Percentiles rank a stretch among this genome's conserved stretches.
Evolutionary conservation across 2,797 vertebrate genomes (phyloP).

Genomic region (Carapus acus): DNA sequence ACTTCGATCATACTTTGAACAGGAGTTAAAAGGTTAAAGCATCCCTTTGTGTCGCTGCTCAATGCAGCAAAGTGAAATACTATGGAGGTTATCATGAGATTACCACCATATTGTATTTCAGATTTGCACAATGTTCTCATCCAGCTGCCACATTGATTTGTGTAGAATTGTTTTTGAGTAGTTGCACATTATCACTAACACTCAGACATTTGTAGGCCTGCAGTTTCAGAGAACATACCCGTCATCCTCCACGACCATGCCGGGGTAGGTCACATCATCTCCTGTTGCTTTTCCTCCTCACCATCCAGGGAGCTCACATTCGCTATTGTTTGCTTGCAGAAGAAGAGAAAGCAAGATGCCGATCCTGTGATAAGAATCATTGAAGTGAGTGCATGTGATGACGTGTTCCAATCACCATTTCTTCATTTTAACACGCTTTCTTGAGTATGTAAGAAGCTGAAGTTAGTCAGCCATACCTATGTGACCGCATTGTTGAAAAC

Average conservation of each 20-base stretch:
- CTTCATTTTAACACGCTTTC: constrained; percentile 2
- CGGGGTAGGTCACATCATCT: constrained; percentile 59
- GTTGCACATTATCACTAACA: no score
- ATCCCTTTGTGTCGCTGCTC: no score
- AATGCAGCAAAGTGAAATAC: no score
- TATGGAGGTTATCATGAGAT: background rate
- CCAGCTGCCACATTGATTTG: no score
- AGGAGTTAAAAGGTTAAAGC: no score
- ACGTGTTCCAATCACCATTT: background rate
- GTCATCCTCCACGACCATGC: constrained; percentile 62
- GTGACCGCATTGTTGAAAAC: constrained; percentile 49
- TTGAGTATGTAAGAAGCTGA: constrained; percentile 41
- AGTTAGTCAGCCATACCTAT: constrained; percentile 61
- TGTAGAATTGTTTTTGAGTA: no score
- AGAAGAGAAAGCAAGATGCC: constrained; percentile 77
- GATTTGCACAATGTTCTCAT: no score
- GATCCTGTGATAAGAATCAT: constrained; percentile 57
- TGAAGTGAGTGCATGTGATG: constrained; percentile 59
- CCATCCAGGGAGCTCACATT: constrained; percentile 6
- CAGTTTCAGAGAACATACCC: constrained; percentile 44
- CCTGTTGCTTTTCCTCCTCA: background rate
- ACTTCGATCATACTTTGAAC: no score
- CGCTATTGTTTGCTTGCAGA: constrained; percentile 60
- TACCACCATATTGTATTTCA: no score
- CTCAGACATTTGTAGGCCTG: constrained; percentile 48